phyloP scores from a whole-genome alignment of 92 coral and sea anemone species.

The Montipora capitata region DNA sequence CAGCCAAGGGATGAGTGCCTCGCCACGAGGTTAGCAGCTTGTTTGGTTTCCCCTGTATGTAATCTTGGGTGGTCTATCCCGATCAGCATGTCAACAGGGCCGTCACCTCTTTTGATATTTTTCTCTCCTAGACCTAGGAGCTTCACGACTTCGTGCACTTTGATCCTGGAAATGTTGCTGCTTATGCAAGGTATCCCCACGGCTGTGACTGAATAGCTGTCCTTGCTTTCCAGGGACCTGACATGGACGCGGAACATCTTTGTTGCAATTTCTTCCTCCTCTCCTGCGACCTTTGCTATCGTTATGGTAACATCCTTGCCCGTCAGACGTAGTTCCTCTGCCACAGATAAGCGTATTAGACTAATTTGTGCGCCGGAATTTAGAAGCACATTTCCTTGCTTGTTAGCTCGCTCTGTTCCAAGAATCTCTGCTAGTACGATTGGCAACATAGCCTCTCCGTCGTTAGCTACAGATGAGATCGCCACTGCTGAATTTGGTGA shows the following conservation, averaged over 20 bases:
- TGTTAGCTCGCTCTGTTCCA: constrained; percentile 19
- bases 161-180: background rate
- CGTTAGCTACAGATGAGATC: background rate
- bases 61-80: too few species aligned
- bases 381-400: constrained; percentile 54
- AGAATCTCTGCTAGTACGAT: constrained; percentile 38
- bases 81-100: too few species aligned
- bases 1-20: constrained; percentile 79
- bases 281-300: constrained; percentile 82
- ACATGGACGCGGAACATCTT: too few species aligned
- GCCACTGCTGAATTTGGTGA: background rate
- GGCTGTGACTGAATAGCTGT: too few species aligned
- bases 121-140: background rate
- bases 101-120: too few species aligned
- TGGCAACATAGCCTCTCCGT: constrained; percentile 39
- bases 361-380: constrained; percentile 79
- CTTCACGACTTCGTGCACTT: background rate
- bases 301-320: constrained; percentile 61
- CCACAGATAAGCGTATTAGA: constrained; percentile 57
- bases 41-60: too few species aligned
- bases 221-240: background rate
- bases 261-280: too few species aligned
- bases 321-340: constrained; percentile 49
- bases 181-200: too few species aligned
- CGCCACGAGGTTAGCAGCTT: too few species aligned